These are phyloP conservation scores for Galerucella pusilla DNA, from an alignment of 2,888 invertebrate genomes.

Conservation along the genomic window DNA sequence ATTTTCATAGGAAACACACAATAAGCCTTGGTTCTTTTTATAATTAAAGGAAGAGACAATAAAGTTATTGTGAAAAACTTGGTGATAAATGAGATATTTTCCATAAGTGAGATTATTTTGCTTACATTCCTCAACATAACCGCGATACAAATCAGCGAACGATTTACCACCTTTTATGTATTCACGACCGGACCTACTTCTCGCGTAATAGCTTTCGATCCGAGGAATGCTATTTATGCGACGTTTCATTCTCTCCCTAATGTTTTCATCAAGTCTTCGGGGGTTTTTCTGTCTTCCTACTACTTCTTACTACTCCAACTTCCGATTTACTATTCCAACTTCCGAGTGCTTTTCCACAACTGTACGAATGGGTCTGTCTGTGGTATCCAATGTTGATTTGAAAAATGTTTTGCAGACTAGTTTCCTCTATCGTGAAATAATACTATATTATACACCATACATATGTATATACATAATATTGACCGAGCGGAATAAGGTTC, in stretches of 20 bases:
- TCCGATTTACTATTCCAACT: neutral
- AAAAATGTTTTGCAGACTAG: constrained; percentile 28
- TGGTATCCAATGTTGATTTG: constrained; percentile 25
- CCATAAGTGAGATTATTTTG: neutral
- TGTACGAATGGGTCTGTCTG: constrained; percentile 25
- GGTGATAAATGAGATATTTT: neutral
- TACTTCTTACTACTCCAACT: too few relatives aligned
- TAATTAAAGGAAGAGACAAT: too few relatives aligned
- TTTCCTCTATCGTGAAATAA: constrained; percentile 21
- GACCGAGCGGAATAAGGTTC: too few relatives aligned
- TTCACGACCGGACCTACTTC: neutral
- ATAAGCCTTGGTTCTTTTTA: too few relatives aligned
- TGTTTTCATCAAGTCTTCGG: neutral
- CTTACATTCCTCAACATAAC: neutral
- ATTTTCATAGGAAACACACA: neutral
- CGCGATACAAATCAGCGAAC: constrained; percentile 1
- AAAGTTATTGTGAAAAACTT: neutral
- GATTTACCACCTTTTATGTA: constrained; percentile 11
- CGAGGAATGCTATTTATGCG: neutral
- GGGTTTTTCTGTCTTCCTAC: neutral
- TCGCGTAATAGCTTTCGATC: constrained; percentile 1
- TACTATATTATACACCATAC: too few relatives aligned
- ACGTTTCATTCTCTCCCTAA: neutral
- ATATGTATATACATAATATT: too few relatives aligned
- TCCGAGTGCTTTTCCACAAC: constrained; percentile 9